Evolutionary conservation across 2,888 invertebrate genomes (phyloP), one percentile per base, ranked within the genome.

Genomic region (Lissocephala sabroskyi): DNA sequence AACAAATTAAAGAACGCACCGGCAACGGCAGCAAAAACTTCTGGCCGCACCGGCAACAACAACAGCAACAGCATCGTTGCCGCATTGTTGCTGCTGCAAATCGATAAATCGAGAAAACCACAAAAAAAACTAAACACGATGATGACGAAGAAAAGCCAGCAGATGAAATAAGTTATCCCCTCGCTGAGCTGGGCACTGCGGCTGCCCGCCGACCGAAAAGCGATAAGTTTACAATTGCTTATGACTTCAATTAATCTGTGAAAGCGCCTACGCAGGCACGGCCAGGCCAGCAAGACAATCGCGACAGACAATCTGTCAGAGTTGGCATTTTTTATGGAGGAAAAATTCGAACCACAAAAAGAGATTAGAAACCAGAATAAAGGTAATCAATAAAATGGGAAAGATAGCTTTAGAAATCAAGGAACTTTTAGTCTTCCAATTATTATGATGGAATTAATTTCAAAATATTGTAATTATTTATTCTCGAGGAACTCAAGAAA

Each of bases 231-330:
- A 75, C 74, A 75, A 78, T 71, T 74, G 73, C 68, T 62, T 78
- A 75, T 71, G 74, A 78, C 78, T 78, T 78, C 76, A 75, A 74
- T 74, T 74, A 74, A 74, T 78, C 78, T 74, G 78, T 73, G 78
- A 78, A 78, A 74, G 74, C 74, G 78, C 74, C 74, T 74, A 74
- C 78, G 78, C 74, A 77, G 52, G 44, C 44, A 46, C n/a, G 53
- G n/a, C 4, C 9, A 35, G 44, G 29, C 19, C 41, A 44, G 33
- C 17, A 30, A 26, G 10, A 7, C 6, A 13, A 36, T 3, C 14
- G 5, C 35, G 29, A 5, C 9, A 29, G 6, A n/a, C 11, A 18
- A 32, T 32, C 17, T n/a, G n/a, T n/a, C n/a, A n/a, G n/a, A n/a
- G n/a, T n/a, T n/a, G n/a, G n/a, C n/a, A n/a, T n/a, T n/a, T n/a